Evolutionary conservation across 2,113 vertebrate genomes (phyloP), one percentile per base, ranked within the genome.

Genomic region (Spheniscus mendiculus): DNA sequence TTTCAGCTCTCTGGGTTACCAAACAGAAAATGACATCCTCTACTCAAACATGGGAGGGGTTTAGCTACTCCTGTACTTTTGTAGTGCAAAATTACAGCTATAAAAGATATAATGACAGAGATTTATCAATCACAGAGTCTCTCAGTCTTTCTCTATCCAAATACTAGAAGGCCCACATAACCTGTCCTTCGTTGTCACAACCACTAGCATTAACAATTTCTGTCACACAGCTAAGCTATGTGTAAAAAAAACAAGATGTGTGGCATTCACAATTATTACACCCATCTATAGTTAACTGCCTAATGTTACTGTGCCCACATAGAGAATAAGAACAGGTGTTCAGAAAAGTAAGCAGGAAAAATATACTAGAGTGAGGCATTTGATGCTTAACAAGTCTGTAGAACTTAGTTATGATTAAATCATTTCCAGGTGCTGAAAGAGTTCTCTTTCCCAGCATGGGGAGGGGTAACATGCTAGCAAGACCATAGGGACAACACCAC

Each of bases 171-270:
- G 61, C 17, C 65, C 52, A 66, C 22, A 0, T 38, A 87, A 85
- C 29, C 42, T 63, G n/a, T 59, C 52, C 29, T 52, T 63, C 26
- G 7, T 6, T 47, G 50, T n/a, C 49, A 84, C 32, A 63, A 38
- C 23, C 61, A 65, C 30, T 34, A 47, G 22, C 45, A 81, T 32
- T 29, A 84, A 61, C 27, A 65, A 38, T 12, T 87, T 77, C 77
- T 42, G 19, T 45, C 50, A 49, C 0, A 0, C 25, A 73, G 69
- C 21, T 63, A 70, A 59, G 34, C 49, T 84, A 15, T 0, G 5
- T 23, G 27, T 22, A 36, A 94, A 95, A 95, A 93, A 77, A 9
- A 0, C 27, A 91, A 66, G 25, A 53, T 4, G 15, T 71, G 61
- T 47, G 20, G 20, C 78, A 63, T 74, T 82, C 85, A 52, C 2